Evolutionary conservation across 2,113 vertebrate species (phyloP).

Genomic region (Chlamydotis undulata): DNA sequence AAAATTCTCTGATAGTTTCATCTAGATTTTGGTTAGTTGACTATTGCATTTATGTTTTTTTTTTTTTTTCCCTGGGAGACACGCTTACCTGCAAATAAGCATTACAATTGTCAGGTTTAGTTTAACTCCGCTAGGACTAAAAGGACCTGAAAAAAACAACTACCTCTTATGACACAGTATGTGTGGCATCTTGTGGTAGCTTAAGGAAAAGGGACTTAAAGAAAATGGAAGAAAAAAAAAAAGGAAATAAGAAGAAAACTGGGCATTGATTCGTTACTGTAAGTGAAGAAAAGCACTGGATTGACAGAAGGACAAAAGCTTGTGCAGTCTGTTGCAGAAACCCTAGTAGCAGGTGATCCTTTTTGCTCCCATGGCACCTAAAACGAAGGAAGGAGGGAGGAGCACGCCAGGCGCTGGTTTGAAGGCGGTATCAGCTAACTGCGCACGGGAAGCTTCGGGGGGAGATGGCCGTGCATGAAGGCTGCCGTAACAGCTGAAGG

Average conservation of each 20-base stretch:
- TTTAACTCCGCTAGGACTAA: background rate
- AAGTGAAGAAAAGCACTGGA: background rate
- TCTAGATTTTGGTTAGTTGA: background rate
- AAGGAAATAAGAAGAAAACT: background rate
- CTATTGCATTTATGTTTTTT: background rate
- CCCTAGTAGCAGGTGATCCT: background rate
- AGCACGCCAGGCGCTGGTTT: background rate
- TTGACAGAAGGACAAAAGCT: background rate
- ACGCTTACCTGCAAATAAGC: background rate
- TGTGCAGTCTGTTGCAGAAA: background rate
- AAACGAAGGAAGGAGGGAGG: background rate
- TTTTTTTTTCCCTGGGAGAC: fast-evolving
- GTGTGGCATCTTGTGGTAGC: background rate
- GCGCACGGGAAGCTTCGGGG: background rate
- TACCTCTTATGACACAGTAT: background rate
- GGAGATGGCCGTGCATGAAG: fast-evolving
- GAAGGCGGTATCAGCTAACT: too few species aligned
- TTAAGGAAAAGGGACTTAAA: background rate
- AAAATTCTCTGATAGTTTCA: background rate
- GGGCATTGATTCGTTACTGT: background rate
- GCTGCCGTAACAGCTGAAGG: fast-evolving
- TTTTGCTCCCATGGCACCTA: background rate
- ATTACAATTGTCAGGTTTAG: background rate
- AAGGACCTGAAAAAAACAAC: background rate
- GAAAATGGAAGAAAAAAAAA: background rate